Percentiles rank a stretch among this genome's conserved stretches.
phyloP scores from a whole-genome alignment of 2,797 vertebrate species.

The Triplophysa bombifrons region DNA sequence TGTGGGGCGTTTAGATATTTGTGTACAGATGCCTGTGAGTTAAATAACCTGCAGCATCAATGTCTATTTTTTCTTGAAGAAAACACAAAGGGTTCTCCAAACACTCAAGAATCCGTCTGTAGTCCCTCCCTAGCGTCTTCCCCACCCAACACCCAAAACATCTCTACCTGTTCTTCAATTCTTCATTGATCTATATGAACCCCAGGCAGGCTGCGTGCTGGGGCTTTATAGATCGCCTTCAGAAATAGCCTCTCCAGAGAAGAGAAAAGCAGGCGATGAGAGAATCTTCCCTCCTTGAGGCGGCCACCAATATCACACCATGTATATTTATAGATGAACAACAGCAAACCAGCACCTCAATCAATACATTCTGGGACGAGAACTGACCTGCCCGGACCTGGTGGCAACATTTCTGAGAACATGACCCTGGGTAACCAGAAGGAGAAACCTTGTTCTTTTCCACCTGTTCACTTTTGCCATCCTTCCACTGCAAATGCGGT shows the following conservation, averaged over 20 bases:
- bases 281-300: slow-evolving; percentile 33
- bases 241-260: slow-evolving; percentile 57
- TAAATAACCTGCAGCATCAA: background rate
- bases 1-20: background rate
- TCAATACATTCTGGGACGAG: slow-evolving; percentile 60
- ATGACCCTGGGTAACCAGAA: background rate
- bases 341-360: slow-evolving; percentile 56
- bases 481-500: too few relatives aligned
- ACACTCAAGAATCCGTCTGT: background rate
- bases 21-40: background rate
- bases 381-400: slow-evolving; percentile 5
- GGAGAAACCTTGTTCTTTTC: background rate
- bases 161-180: slow-evolving; percentile 16
- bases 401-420: background rate
- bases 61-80: background rate
- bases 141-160: background rate
- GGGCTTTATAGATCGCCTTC: slow-evolving; percentile 56
- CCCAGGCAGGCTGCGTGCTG: slow-evolving; percentile 41
- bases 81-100: background rate
- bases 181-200: slow-evolving; percentile 57
- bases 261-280: slow-evolving; percentile 43
- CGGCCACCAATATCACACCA: slow-evolving; percentile 36
- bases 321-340: slow-evolving; percentile 70
- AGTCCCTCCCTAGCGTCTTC: background rate
- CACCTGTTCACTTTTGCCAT: too few relatives aligned